Base-by-base conservation (phyloP, 2,113 vertebrate genomes). In the Gobio gobio region DNA sequence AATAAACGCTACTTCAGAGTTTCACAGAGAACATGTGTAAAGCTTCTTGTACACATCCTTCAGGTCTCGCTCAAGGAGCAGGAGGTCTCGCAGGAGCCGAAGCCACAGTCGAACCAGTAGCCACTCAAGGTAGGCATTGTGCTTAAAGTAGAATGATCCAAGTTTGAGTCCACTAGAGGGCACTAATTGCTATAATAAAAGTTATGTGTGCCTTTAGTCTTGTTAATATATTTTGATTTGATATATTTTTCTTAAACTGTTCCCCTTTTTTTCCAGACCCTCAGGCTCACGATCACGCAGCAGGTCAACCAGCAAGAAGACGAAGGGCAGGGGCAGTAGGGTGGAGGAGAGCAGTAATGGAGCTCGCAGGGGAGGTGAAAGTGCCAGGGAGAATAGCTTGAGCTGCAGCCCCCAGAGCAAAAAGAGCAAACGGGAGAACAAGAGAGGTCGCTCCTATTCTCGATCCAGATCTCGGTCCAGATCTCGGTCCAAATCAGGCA, bases 1-100 rank as follows among this genome's bases (percentile, higher is more conserved):
- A 45, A 24, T 56, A 56, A 56, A 51, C 13, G 4, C 2, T 33
- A 2, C 16, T 56, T 33, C 12, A 40, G 29, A 47, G 43, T 16
- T 75, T 75, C 45, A 45, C 1, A 78, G 47, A 33, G 47, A 29
- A 16, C 24, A 18, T 43, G 6, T 77, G 2, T 72, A 29, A 61
- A 45, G 51, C 6, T 73, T 56, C 10, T 29, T 63, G 10, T 18
- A 40, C 22, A 12, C 43, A 51, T 51, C 3, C 5, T 29, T 22
- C 89, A 99, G 97, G 92, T 99, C 98, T 90, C 97, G 95, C 86
- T 99, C 97, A 91, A 95, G 97, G 89, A 98, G 97, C 94, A 95
- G 97, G 89, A 94, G 96, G 77, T 98, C 97, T 49, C 97, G 95
- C 16, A 98, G 98, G 93, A 98, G 97, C 92, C 95, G 96, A 90